Evolutionary conservation across 1,140 invertebrate genomes (phyloP).

Genomic region (Globodera rostochiensis): DNA sequence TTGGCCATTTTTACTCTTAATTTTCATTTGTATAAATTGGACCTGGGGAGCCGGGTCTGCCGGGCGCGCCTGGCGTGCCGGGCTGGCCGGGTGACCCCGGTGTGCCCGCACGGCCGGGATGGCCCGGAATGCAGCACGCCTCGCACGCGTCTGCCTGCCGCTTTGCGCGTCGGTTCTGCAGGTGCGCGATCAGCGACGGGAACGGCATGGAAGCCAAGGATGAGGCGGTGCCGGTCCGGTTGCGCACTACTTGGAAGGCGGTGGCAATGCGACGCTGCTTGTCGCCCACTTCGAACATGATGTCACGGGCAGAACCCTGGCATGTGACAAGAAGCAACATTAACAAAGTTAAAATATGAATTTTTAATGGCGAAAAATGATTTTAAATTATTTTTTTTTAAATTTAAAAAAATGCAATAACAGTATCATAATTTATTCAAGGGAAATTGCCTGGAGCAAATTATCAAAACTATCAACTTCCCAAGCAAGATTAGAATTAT

Average conservation of each 20-base stretch:
- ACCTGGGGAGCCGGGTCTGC: constrained; percentile 35
- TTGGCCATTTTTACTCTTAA: background rate
- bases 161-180: constrained; percentile 23
- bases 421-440: no score
- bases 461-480: no score
- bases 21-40: background rate
- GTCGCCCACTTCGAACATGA: constrained; percentile 47
- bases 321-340: background rate
- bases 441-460: no score
- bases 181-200: constrained; percentile 12
- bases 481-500: no score
- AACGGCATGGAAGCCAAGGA: constrained; percentile 7
- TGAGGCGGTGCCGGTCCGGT: background rate
- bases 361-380: no score
- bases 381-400: no score
- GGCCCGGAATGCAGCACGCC: constrained; percentile 58
- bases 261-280: constrained; percentile 27
- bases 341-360: no score
- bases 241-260: background rate
- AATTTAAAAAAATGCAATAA: no score
- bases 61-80: constrained; percentile 37
- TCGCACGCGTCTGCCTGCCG: constrained; percentile 22
- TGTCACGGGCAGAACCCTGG: constrained; percentile 54
- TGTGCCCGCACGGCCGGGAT: constrained; percentile 39
- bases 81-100: constrained; percentile 27